phyloP scores from a whole-genome alignment of 2,888 invertebrate species.

The Torymus tubicola region DNA sequence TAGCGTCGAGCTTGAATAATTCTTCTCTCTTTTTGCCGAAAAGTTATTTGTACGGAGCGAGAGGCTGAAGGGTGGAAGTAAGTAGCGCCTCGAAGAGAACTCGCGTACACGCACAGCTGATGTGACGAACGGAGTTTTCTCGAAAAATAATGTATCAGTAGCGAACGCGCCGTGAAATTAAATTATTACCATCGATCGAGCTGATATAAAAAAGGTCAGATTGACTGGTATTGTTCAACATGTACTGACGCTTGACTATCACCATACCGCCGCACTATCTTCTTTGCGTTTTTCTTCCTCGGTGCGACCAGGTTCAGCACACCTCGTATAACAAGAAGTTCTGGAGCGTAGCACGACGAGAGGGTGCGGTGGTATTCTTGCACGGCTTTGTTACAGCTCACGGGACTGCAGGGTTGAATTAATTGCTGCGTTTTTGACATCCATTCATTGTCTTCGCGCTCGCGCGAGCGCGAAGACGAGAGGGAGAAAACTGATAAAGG shows the following conservation, averaged over 20 bases:
- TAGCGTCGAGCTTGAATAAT: constrained; percentile 61
- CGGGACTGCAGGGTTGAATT: constrained; percentile 68
- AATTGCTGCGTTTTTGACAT: constrained; percentile 76
- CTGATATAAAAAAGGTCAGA: constrained; percentile 61
- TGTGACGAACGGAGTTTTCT: not conserved
- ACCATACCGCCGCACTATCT: not conserved
- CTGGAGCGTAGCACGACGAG: constrained; percentile 64
- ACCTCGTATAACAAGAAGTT: constrained; percentile 67
- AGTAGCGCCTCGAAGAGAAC: constrained; percentile 50
- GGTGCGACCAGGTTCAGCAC: constrained; percentile 44
- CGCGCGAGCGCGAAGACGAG: constrained; percentile 62
- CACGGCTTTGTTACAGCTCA: constrained; percentile 68
- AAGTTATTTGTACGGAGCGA: constrained; percentile 22
- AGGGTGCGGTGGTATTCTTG: constrained; percentile 68
- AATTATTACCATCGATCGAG: constrained; percentile 70
- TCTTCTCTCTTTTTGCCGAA: not conserved
- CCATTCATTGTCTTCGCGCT: constrained; percentile 68
- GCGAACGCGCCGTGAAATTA: constrained; percentile 71
- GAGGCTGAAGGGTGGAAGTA: constrained; percentile 46
- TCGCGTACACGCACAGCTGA: not conserved
- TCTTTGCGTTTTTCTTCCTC: constrained; percentile 59
- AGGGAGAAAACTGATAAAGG: constrained; percentile 66
- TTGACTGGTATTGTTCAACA: constrained; percentile 70
- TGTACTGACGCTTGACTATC: constrained; percentile 65
- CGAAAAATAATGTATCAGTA: constrained; percentile 58